Conservation (phyloP, 2,113 vertebrate species). For the Ivindomyrus marchei region DNA sequence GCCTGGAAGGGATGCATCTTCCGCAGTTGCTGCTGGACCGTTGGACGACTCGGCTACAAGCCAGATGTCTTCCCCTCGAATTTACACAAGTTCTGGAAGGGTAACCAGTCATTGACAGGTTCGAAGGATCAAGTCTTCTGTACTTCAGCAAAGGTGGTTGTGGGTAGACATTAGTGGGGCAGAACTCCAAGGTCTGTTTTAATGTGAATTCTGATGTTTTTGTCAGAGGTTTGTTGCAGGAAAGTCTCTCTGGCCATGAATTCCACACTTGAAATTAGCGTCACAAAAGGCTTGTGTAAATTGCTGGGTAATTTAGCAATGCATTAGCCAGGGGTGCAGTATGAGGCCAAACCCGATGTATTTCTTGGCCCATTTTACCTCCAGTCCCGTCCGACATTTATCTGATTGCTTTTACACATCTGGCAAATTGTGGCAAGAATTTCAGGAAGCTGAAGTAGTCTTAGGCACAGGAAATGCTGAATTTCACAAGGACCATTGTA, state of each 20-base stretch:
- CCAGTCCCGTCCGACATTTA: background rate
- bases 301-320: background rate
- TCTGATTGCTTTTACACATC: background rate
- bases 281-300: background rate
- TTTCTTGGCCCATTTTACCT: background rate
- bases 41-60: background rate
- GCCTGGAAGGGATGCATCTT: background rate
- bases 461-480: background rate
- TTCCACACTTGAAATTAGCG: background rate
- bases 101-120: background rate
- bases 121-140: background rate
- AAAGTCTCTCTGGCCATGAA: background rate
- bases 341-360: background rate
- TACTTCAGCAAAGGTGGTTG: background rate
- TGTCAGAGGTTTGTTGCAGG: background rate
- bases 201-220: background rate
- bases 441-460: background rate
- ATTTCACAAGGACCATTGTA: background rate
- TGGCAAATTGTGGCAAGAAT: background rate
- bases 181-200: background rate
- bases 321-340: background rate
- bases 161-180: background rate
- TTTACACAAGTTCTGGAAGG: background rate
- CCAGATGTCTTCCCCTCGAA: background rate
- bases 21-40: background rate